These are phyloP conservation scores for Heptranchias perlo DNA, from an alignment of 2,113 vertebrate species.

Conservation along the genomic window DNA sequence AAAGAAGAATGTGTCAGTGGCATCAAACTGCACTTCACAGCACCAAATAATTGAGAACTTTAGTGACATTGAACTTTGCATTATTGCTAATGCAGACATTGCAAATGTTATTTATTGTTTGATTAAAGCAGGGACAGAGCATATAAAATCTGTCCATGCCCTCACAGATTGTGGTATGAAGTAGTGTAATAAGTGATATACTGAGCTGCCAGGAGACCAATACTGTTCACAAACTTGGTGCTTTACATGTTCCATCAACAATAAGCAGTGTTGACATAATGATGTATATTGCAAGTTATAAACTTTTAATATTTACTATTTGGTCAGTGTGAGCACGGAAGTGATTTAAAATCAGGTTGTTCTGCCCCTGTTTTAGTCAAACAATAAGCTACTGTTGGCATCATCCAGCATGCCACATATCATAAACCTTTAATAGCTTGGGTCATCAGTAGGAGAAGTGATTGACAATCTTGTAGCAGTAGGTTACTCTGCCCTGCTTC, in stretches of 20 bases:
- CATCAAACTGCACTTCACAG: not conserved
- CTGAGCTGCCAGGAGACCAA: not conserved
- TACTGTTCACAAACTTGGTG: not conserved
- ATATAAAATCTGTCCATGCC: not conserved
- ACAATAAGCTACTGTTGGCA: not conserved
- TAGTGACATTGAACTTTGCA: not conserved
- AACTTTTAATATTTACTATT: conserved; percentile 19
- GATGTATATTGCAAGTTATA: not conserved
- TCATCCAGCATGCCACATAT: not conserved
- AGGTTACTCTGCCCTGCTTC: not conserved
- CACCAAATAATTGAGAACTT: not conserved
- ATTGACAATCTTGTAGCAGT: not conserved
- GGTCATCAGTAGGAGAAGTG: not conserved
- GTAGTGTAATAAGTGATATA: not conserved
- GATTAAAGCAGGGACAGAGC: not conserved
- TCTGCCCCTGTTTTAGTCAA: conserved; percentile 6
- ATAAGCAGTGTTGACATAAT: not conserved
- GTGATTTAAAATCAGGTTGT: conserved; percentile 24
- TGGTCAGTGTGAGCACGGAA: not conserved
- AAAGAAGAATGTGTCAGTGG: not conserved
- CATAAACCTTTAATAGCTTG: not conserved
- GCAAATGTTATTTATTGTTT: no score
- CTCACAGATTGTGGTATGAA: not conserved
- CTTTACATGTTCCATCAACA: not conserved
- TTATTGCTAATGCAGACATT: not conserved